These are phyloP conservation scores for Notothenia rossii DNA, from an alignment of 2,113 vertebrate genomes.

Conservation along the genomic window DNA sequence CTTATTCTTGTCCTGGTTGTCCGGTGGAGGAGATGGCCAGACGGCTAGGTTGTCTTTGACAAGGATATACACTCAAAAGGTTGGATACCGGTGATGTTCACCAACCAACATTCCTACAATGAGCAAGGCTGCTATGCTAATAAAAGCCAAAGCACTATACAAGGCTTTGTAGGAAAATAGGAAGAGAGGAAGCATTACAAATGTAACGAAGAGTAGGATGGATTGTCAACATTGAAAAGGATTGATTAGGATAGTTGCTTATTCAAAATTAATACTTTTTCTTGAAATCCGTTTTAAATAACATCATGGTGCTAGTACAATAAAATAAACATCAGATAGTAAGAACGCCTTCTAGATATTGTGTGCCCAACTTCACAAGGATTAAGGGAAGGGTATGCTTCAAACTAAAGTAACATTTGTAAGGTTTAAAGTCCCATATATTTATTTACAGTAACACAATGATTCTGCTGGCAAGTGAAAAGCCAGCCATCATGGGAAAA, in stretches of 20 bases:
- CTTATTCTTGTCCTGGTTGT: slow-evolving; percentile 24
- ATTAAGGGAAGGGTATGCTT: not conserved
- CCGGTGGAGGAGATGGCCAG: not conserved
- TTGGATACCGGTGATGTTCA: slow-evolving; percentile 6
- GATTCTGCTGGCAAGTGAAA: not conserved
- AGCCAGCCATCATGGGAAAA: not conserved
- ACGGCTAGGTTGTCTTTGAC: not conserved
- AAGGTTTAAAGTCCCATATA: not conserved
- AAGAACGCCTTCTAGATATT: not conserved
- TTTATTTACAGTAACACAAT: not conserved
- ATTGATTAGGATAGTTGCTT: not conserved
- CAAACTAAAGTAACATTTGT: not conserved
- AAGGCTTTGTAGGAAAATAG: not conserved
- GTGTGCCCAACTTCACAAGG: not conserved
- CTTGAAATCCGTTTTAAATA: not conserved
- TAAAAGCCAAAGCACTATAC: not conserved
- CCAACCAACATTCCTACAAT: not conserved
- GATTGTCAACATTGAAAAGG: not conserved
- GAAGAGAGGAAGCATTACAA: not conserved
- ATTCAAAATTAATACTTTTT: not conserved
- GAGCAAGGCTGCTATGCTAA: not conserved
- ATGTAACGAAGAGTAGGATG: not conserved
- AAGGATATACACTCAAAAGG: not conserved
- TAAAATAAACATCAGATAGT: not conserved
- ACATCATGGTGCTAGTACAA: not conserved